Conservation (phyloP, 2,113 vertebrate genomes). For the Camelus dromedarius region DNA sequence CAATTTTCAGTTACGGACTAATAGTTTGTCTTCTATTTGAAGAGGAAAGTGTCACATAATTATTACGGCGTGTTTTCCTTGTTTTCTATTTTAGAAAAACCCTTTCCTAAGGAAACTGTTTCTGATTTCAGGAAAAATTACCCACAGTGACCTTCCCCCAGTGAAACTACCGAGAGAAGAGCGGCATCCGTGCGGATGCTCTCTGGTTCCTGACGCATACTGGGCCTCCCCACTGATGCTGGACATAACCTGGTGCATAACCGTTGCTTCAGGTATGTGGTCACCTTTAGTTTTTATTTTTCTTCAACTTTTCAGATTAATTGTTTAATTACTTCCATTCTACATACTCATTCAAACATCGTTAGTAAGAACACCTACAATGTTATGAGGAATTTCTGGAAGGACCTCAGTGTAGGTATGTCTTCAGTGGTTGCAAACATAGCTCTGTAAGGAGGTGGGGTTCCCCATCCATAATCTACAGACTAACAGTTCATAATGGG, state of each 20-base stretch:
- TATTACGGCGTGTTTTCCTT: neutral
- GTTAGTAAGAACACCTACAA: neutral
- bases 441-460: rapidly evolving
- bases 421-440: rapidly evolving
- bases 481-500: neutral
- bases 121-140: neutral
- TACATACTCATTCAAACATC: neutral
- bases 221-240: rapidly evolving
- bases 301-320: neutral
- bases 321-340: neutral
- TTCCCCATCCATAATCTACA: neutral
- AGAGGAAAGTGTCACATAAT: neutral
- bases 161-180: rapidly evolving
- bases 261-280: neutral
- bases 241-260: neutral
- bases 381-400: neutral
- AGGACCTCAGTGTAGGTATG: neutral
- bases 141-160: rapidly evolving
- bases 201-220: neutral
- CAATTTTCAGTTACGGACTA: neutral
- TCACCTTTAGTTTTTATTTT: neutral
- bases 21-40: neutral
- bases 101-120: neutral
- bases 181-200: rapidly evolving
- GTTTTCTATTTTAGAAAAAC: neutral